These are phyloP conservation scores for Gymnocheta viridis DNA, from an alignment of 2,888 invertebrate genomes.

Conservation along the genomic window DNA sequence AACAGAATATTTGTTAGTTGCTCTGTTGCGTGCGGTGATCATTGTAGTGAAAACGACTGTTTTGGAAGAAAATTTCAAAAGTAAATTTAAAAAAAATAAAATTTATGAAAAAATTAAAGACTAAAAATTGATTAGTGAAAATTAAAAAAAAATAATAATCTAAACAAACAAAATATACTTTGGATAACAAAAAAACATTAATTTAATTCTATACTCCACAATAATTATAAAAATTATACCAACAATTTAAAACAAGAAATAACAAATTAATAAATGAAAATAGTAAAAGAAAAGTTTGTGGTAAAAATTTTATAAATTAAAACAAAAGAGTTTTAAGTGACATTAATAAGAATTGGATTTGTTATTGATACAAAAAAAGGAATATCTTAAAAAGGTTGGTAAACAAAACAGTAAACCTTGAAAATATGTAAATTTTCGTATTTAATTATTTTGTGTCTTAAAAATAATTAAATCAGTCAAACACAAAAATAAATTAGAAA, in stretches of 20 bases:
- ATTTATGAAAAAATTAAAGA: neutral
- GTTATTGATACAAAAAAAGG: conserved; percentile 4
- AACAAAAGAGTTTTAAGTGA: neutral
- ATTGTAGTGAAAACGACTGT: neutral
- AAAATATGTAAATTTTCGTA: neutral
- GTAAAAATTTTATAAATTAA: neutral
- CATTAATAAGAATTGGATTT: neutral
- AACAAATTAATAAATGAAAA: neutral
- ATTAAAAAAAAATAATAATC: neutral
- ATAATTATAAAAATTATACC: too few species aligned
- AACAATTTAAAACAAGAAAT: too few species aligned
- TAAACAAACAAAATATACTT: neutral
- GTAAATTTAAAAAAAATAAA: neutral
- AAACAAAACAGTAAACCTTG: neutral
- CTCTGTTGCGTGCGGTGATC: conserved; percentile 51
- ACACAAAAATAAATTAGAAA: neutral
- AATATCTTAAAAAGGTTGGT: conserved; percentile 28
- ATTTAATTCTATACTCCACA: neutral
- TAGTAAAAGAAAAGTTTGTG: neutral
- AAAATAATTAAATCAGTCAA: too few species aligned
- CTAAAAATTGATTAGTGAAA: neutral
- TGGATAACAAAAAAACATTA: neutral
- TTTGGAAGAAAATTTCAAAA: neutral
- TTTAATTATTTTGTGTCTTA: neutral
- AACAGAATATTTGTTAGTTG: conserved; percentile 40